A percentile compares a stretch with the other conserved stretches of the same genome.
These are phyloP conservation scores for Melieria picta DNA, from an alignment of 2,888 invertebrate genomes.

Conservation along the genomic window DNA sequence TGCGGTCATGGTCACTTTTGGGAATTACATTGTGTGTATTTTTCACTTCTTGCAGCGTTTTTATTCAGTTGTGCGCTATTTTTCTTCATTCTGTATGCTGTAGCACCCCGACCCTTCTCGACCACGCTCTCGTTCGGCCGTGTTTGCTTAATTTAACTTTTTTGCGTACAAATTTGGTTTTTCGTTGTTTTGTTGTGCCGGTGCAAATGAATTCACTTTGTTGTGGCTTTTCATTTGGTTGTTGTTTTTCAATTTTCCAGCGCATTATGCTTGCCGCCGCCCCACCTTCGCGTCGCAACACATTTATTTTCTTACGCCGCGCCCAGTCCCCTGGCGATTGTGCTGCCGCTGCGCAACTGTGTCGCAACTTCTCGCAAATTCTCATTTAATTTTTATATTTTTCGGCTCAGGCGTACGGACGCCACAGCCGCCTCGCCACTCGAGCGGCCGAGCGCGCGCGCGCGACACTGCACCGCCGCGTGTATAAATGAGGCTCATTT, in stretches of 20 bases:
- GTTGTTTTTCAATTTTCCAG: slow-evolving; percentile 4
- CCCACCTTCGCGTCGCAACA: neutral
- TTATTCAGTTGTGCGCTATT: neutral
- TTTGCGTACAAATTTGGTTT: neutral
- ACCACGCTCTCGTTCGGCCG: slow-evolving; percentile 15
- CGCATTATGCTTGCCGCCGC: neutral
- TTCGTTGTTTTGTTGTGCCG: slow-evolving; percentile 1
- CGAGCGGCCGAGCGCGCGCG: too few species aligned
- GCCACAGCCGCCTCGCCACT: too few species aligned
- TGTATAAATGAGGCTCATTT: slow-evolving; percentile 27
- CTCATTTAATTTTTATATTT: slow-evolving; percentile 21
- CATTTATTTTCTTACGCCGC: slow-evolving; percentile 1
- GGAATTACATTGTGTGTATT: slow-evolving; percentile 22
- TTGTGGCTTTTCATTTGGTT: slow-evolving; percentile 23
- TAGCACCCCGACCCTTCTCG: neutral
- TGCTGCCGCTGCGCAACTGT: slow-evolving; percentile 14
- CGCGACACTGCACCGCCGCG: neutral
- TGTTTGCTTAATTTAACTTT: slow-evolving; percentile 24
- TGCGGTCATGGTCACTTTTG: slow-evolving; percentile 15
- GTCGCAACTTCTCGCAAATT: slow-evolving; percentile 26
- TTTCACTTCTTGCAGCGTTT: slow-evolving; percentile 17
- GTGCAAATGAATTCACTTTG: slow-evolving; percentile 19
- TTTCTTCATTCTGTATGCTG: neutral
- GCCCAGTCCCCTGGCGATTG: neutral
- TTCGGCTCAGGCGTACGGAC: neutral